Evolutionary conservation across 1,140 invertebrate genomes (phyloP), one percentile per base, ranked within the genome.

Genomic region (Ips nitidus): DNA sequence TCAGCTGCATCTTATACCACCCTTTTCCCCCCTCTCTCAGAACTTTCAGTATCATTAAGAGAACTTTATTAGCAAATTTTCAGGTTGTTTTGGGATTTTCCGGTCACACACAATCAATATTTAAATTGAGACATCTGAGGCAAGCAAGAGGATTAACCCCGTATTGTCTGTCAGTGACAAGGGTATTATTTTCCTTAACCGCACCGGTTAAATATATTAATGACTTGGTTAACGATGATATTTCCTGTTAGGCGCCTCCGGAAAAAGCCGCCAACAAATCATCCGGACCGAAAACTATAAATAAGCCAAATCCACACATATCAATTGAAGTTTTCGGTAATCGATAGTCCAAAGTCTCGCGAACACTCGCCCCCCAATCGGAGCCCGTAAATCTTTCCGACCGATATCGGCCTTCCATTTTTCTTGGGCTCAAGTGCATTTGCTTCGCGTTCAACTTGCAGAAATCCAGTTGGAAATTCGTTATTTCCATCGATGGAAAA

Each of bases 291-390:
- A 64, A 64, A 64, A 52, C 61, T 64, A 64, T 64, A 64, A 64
- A 64, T 64, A 64, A 64, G 61, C 61, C 61, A 64, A 64, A 64
- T 64, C 61, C 61, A 64, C 61, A 64, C 61, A 64, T 64, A 64
- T 64, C 61, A 40, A 64, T 64, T 64, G 61, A 64, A 64, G 61
- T 64, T 58, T 58, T 40, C 38, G 5, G 50, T 64, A 64, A 64
- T 64, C 61, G 61, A 64, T 64, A 41, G 7, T 43, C 42, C 59
- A 50, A 62, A 62, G 59, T 62, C 42, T 62, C 39, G 59, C 59
- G 42, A 62, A 62, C 43, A 62, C 59, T 50, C 59, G 42, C 22
- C 41, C 39, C 39, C 8, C 37, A 8, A 8, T 50, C 45, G 45
- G 45, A 7, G 42, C 36, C 36, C 59, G 41, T 47, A 62, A 62